Percentiles rank a stretch among this genome's conserved stretches.
Conservation (phyloP, 2,888 invertebrate species). For the Amiota minor region DNA sequence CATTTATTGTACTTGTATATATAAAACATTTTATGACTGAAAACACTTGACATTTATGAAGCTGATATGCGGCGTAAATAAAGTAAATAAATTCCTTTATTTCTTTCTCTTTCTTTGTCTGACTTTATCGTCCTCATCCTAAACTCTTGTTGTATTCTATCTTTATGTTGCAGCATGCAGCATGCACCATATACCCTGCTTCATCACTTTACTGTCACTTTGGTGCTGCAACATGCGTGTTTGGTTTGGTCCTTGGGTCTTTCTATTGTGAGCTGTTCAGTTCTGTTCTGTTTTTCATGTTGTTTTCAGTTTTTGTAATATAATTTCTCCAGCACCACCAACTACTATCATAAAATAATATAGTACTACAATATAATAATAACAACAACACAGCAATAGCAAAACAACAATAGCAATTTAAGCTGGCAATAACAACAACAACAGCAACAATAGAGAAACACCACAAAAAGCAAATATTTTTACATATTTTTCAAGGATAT, state of each 20-base stretch:
- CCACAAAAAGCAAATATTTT: not conserved
- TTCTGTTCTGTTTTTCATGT: not conserved
- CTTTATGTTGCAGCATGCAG: too few relatives aligned
- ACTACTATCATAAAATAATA: not conserved
- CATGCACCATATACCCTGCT: too few relatives aligned
- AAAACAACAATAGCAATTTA: not conserved
- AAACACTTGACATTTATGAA: slow-evolving; percentile 59
- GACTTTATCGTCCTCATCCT: too few relatives aligned
- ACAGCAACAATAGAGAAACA: not conserved
- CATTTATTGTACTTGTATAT: not conserved
- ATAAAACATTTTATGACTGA: not conserved
- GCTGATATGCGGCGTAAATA: slow-evolving; percentile 63
- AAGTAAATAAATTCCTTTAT: slow-evolving; percentile 62
- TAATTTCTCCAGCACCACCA: not conserved
- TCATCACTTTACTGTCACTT: too few relatives aligned
- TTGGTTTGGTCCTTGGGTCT: slow-evolving; percentile 2
- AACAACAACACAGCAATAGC: not conserved
- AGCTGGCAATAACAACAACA: not conserved
- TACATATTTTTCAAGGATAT: slow-evolving; percentile 4
- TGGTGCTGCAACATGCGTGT: too few relatives aligned
- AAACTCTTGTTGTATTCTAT: too few relatives aligned
- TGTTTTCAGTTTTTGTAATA: not conserved
- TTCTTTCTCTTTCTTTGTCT: slow-evolving; percentile 49
- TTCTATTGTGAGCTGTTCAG: not conserved
- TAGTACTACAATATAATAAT: not conserved